Evolutionary conservation across 2,113 vertebrate genomes (phyloP).

Genomic region (Cyanoliseus patagonus): DNA sequence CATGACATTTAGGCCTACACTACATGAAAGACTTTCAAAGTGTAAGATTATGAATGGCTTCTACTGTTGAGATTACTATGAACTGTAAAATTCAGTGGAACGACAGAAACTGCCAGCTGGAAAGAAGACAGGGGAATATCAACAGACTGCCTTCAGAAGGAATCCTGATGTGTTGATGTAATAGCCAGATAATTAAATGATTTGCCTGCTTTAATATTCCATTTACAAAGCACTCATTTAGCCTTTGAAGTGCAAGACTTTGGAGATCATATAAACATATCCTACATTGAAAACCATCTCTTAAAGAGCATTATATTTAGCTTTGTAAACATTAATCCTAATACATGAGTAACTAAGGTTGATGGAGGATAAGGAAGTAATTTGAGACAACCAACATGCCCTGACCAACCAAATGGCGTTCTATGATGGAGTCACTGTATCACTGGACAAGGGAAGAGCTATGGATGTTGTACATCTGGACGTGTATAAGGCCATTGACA

Average conservation of each 20-base stretch:
- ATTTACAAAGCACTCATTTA: conserved; percentile 74
- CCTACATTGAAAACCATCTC: conserved; percentile 49
- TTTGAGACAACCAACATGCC: background rate
- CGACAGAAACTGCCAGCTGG: conserved; percentile 61
- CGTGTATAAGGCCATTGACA: background rate
- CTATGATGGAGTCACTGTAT: background rate
- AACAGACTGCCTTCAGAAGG: conserved; percentile 75
- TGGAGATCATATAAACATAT: conserved; percentile 76
- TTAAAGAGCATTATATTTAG: conserved; percentile 44
- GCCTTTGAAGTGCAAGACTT: conserved; percentile 72
- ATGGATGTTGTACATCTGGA: background rate
- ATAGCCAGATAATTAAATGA: conserved; percentile 72
- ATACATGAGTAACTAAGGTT: conserved; percentile 8
- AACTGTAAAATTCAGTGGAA: conserved; percentile 59
- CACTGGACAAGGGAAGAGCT: background rate
- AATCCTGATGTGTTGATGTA: conserved; percentile 75
- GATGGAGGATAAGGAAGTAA: background rate
- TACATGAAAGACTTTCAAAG: conserved; percentile 68
- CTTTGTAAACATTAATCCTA: conserved; percentile 59
- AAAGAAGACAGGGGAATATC: conserved; percentile 53
- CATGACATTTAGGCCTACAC: conserved; percentile 58
- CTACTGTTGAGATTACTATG: conserved; percentile 65
- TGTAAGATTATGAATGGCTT: conserved; percentile 64
- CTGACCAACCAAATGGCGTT: accelerated
- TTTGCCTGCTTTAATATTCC: conserved; percentile 62